These are phyloP conservation scores for Pangasius djambal DNA, from an alignment of 2,797 vertebrate genomes.

Conservation along the genomic window DNA sequence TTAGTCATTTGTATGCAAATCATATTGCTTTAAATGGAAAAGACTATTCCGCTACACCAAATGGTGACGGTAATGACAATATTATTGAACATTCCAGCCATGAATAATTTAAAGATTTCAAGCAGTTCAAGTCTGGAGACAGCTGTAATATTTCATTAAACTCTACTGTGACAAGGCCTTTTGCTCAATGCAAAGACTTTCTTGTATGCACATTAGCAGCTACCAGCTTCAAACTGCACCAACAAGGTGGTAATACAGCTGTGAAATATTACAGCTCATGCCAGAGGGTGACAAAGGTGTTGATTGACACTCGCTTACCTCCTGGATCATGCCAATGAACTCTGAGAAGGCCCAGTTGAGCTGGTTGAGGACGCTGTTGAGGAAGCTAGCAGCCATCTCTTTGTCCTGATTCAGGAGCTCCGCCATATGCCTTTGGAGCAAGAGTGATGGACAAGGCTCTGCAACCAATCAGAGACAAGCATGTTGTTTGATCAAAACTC, in stretches of 20 bases:
- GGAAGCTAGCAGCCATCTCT: conserved; percentile 94
- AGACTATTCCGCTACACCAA: conserved; percentile 29
- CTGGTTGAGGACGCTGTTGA: conserved; percentile 98
- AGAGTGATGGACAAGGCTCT: conserved; percentile 95
- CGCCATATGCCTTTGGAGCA: conserved; percentile 97
- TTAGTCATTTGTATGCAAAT: conserved; percentile 35
- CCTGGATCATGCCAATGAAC: conserved; percentile 99
- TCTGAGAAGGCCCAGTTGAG: conserved; percentile 99
- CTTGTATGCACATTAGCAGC: neutral
- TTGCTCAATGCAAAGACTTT: neutral
- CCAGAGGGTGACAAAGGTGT: neutral
- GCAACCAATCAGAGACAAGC: conserved; percentile 58
- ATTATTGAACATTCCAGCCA: neutral
- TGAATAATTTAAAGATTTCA: conserved; percentile 36
- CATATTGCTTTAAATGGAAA: neutral
- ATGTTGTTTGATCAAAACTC: neutral
- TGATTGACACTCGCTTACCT: conserved; percentile 75
- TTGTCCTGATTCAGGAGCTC: conserved; percentile 86
- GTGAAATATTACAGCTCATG: neutral
- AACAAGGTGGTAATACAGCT: neutral
- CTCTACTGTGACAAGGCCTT: neutral
- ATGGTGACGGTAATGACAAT: conserved; percentile 31
- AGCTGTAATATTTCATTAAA: conserved; percentile 22
- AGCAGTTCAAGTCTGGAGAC: conserved; percentile 19
- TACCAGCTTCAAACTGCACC: neutral